Evolutionary conservation across 2,888 invertebrate genomes (phyloP).

Genomic region (Eubasilissa splendida): DNA sequence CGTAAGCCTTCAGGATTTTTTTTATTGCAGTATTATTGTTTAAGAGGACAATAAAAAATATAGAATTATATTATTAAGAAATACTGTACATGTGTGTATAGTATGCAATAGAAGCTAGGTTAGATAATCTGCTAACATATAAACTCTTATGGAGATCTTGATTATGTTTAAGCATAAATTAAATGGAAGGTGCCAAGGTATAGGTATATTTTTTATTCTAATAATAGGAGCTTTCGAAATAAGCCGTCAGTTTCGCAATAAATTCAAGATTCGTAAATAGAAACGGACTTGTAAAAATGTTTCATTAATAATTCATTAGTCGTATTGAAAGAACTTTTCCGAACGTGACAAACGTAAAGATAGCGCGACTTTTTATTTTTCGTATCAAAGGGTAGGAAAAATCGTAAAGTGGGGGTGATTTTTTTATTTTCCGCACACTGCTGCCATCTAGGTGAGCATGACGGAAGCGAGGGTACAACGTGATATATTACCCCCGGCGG

Average conservation of each 20-base stretch:
- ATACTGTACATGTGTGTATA: too few species aligned
- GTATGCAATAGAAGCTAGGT: too few species aligned
- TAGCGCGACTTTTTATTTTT: conserved; percentile 13
- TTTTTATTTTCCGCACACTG: conserved; percentile 38
- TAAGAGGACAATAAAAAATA: too few species aligned
- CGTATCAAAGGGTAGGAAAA: conserved; percentile 8
- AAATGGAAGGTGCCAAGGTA: too few species aligned
- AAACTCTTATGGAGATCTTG: too few species aligned
- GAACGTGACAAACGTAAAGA: conserved; percentile 19
- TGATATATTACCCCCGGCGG: conserved; percentile 56
- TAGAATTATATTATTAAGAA: too few species aligned
- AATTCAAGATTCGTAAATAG: conserved; percentile 1
- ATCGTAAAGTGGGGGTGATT: conserved; percentile 5
- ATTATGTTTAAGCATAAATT: too few species aligned
- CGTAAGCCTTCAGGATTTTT: too few species aligned
- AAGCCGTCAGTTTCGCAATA: background rate
- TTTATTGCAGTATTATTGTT: too few species aligned
- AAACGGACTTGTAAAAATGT: conserved; percentile 28
- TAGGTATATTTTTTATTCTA: too few species aligned
- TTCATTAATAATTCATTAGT: conserved; percentile 46
- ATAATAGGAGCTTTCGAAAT: too few species aligned
- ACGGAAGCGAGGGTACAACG: conserved; percentile 53
- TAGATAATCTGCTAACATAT: too few species aligned
- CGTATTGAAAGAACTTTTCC: conserved; percentile 24
- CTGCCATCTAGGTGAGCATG: conserved; percentile 52